Base-by-base conservation (phyloP, 2,113 vertebrate genomes). In the Phasianus colchicus region DNA sequence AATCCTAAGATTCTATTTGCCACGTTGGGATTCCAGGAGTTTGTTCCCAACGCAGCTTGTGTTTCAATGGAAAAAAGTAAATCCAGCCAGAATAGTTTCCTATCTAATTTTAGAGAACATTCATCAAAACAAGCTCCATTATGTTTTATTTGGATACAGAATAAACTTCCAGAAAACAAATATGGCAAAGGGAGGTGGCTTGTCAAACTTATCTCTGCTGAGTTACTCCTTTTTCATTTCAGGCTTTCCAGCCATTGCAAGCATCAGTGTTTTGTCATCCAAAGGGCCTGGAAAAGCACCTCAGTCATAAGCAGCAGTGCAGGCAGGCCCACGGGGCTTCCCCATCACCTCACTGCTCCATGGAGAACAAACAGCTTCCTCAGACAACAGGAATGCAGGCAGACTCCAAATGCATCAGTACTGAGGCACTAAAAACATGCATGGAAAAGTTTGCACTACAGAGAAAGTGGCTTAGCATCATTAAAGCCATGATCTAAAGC, bases 261-360 rank as follows among this genome's bases (percentile, higher is more conserved):
- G 90, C 79, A 82, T 71, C 89, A 43, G 92, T 74, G 91, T 90
- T 84, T 94, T 93, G 94, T 86, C 54, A 92, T 80, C 45, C 73
- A 69, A 45, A 95, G 88, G 48, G 66, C 67, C 75, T 76, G 83
- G 67, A 87, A 89, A 82, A 75, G 58, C 89, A 79, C 48, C 22
- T 74, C 89, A 94, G 76, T 93, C 87, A 90, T 57, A 79, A 79
- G 89, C 85, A 88, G 83, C 95, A 95, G 78, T 73, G 64, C 27
- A 83, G 52, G 32, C n/a, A 72, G n/a, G 38, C 52, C 54, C 64
- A 21, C 45, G 21, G 54, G 70, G 63, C 36, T 88, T 76, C 22
- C 47, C 48, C 48, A 50, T 50, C 21, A 7, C 11, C 21, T 50
- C 48, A 50, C 21, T 24, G 11, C 69, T 50, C 52, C 48, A 50